A percentile compares a stretch with the other conserved stretches of the same genome.
These are phyloP conservation scores for Atlantisia rogersi DNA, from an alignment of 2,113 vertebrate species.

Conservation along the genomic window DNA sequence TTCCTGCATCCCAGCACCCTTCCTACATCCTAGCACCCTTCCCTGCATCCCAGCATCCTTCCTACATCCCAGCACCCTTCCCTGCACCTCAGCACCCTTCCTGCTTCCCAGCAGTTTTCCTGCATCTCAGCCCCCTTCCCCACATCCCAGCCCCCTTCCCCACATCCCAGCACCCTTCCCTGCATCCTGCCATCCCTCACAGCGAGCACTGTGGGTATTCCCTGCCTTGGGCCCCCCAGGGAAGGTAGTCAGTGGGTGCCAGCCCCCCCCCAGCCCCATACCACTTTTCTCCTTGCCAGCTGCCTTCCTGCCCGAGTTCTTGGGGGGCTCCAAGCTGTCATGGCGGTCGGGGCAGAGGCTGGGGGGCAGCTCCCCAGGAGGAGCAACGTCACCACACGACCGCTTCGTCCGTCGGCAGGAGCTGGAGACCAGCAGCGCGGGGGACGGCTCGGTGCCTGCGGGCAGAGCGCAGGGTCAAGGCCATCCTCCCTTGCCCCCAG, in stretches of 20 bases:
- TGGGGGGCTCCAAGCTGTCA: slow-evolving; percentile 68
- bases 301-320: slow-evolving; percentile 76
- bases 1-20: not conserved
- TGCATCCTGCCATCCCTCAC: not conserved
- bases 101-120: no score
- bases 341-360: slow-evolving; percentile 73
- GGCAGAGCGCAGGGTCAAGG: rapidly evolving
- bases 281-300: slow-evolving; percentile 82
- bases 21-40: not conserved
- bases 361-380: slow-evolving; percentile 71
- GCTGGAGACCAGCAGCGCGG: slow-evolving; percentile 79
- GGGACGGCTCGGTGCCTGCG: slow-evolving; percentile 85
- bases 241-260: not conserved
- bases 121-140: not conserved
- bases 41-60: rapidly evolving
- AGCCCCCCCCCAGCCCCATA: not conserved
- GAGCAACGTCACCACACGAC: slow-evolving; percentile 69
- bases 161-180: rapidly evolving
- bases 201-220: rapidly evolving
- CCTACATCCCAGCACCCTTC: rapidly evolving
- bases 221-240: not conserved
- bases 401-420: slow-evolving; percentile 76
- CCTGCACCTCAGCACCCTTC: rapidly evolving
- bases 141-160: not conserved
- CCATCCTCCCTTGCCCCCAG: rapidly evolving